Conservation (phyloP, 2,888 invertebrate species). For the Leptopilina drosophilae region DNA sequence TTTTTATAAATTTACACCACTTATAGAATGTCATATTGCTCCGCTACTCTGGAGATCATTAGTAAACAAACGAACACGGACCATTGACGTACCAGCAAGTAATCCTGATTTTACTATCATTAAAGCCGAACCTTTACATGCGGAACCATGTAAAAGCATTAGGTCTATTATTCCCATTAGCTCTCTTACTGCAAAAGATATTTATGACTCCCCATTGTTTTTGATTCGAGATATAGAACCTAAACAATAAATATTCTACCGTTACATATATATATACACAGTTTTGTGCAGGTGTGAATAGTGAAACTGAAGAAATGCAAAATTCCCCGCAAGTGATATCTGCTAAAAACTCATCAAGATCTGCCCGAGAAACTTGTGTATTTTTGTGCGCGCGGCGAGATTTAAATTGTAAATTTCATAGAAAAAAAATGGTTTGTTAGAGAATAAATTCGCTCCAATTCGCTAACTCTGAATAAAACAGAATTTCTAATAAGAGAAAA, state of each 20-base stretch:
- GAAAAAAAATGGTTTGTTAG: neutral
- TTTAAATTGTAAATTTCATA: constrained; percentile 1
- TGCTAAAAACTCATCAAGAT: neutral
- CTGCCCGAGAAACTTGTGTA: neutral
- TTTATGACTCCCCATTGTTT: constrained; percentile 5
- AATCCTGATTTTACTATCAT: constrained; percentile 5
- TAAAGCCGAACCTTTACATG: constrained; percentile 14
- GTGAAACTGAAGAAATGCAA: neutral
- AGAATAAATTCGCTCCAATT: constrained; percentile 1
- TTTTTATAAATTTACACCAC: neutral
- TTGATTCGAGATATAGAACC: neutral
- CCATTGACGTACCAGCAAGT: neutral
- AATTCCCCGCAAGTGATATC: neutral
- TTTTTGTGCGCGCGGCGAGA: too few species aligned
- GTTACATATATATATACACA: neutral
- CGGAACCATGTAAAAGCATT: neutral
- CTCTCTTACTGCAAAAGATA: neutral
- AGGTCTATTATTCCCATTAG: constrained; percentile 15
- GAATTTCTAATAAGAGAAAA: constrained; percentile 15
- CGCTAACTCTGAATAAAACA: neutral
- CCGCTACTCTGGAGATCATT: neutral
- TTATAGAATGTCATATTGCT: neutral
- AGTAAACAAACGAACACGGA: neutral
- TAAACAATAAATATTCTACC: neutral
- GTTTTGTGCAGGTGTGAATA: neutral